phyloP scores from a whole-genome alignment of 2,888 invertebrate species.

The Agrotis clavis region DNA sequence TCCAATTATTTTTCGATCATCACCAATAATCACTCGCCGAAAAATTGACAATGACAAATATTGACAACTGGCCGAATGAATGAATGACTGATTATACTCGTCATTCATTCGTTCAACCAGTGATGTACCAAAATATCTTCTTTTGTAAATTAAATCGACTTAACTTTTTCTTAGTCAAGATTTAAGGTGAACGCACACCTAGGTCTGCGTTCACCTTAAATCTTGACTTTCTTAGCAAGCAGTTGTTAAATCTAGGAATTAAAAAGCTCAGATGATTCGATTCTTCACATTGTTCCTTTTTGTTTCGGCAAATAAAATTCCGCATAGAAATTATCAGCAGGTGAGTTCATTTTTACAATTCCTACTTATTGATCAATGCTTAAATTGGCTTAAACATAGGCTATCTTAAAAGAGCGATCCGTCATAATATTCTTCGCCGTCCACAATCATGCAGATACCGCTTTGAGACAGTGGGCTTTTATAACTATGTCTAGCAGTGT shows the following conservation, averaged over 20 bases:
- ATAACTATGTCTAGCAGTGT: neutral
- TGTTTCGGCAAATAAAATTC: neutral
- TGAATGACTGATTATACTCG: neutral
- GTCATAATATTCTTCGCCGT: neutral
- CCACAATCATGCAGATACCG: neutral
- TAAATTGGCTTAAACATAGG: neutral
- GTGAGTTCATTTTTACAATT: neutral
- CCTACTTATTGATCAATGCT: neutral
- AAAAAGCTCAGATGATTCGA: neutral
- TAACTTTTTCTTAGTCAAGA: neutral
- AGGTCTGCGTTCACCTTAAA: no score
- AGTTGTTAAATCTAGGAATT: neutral
- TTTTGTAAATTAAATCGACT: neutral
- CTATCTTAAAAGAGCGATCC: neutral
- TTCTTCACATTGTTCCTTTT: conserved; percentile 12
- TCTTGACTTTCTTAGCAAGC: no score
- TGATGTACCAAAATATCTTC: conserved; percentile 9
- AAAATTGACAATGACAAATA: conserved; percentile 44
- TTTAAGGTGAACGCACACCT: no score
- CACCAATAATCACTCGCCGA: conserved; percentile 27
- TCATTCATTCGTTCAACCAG: conserved; percentile 15
- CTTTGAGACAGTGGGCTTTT: neutral
- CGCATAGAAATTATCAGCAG: neutral
- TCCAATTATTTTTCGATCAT: conserved; percentile 11
- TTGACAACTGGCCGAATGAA: conserved; percentile 16